Evolutionary conservation across 2,888 invertebrate genomes (phyloP), one percentile per base, ranked within the genome.

Genomic region (Nudaria mundana): DNA sequence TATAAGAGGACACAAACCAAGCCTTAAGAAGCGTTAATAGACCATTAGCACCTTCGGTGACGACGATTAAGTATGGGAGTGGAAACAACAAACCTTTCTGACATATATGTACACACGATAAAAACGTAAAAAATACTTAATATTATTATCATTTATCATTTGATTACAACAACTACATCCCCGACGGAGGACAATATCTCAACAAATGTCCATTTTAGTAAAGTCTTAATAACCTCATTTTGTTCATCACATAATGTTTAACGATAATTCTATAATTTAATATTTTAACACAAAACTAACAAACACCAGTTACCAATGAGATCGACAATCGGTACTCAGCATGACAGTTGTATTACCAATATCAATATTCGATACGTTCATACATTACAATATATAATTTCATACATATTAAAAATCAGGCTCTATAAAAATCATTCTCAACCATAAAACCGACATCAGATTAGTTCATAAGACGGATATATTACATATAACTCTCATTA

Each of bases 51-150:
- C 87, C 87, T 79, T 83, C 77, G 80, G 83, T 84, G 84, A 74
- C 81, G 77, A 77, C 69, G 66, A 71, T 69, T 76, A 75, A 78
- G 67, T 73, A 76, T 73, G 81, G 78, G 75, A 79, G 66, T 80
- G 81, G 82, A 82, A 78, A 81, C 71, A 84, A 84, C 80, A 76
- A 84, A 84, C 79, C 73, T 69, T 75, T 74, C 74, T 72, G 82
- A 20, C 82, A 81, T 79, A 75, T 85, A 61, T 66, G 83, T 86
- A 81, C 86, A 86, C 83, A 84, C 84, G 75, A 82, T 87, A 84
- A 85, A 87, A 86, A 88, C 86, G 89, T 89, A 87, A 87, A 88
- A 89, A 89, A 89, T 87, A 87, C 86, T 86, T 87, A 84, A 83
- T 84, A 87, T 88, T 86, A 88, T 87, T 85, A 87, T 86, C 84